Evolutionary conservation across 2,797 vertebrate genomes (phyloP), one percentile per base, ranked within the genome.

Genomic region (Clarias platycephalus): DNA sequence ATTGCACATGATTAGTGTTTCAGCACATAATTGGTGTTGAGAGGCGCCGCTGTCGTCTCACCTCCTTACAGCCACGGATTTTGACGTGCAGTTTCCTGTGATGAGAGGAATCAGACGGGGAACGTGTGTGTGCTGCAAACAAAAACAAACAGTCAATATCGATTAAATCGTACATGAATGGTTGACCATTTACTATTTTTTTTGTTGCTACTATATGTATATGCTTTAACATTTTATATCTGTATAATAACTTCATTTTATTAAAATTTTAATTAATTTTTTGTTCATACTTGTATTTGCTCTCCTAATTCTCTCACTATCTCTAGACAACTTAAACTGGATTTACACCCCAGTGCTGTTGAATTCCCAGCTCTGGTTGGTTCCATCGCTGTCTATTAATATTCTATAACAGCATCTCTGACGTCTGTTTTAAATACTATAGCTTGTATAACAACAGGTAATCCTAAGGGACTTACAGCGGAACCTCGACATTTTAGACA

Each of bases 101-200:
- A 99, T 99, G 93, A 99, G 95, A 88, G 97, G 98, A 93, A 99
- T 99, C 81, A 99, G 96, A 83, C 97, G 93, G 83, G 97, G 98
- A 86, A 98, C 97, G 4, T 99, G 98, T 57, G 97, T 99, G 93
- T 99, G 96, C 98, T 99, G 93, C 85, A 88, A 78, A 86, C 76
- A 77, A 20, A 87, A 81, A 18, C 8, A 87, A 40, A 62, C 22
- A 40, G 22, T n/a, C 22, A n/a, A 78, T 8, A 6, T 9, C 40
- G 22, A 58, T 58, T 7, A 78, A 76, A 22, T 12, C 53, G 18
- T 22, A 76, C 28, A 31, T 6, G 53, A 20, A 22, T 1, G 74
- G 26, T 22, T 76, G 26, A 24, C 53, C 31, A 20, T 4, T 24
- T 6, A 18, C 16, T 7, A n/a, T n/a, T 53, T 53, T 55, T 28